Conservation (phyloP, 2,797 vertebrate genomes). For the Chiloscyllium punctatum region DNA sequence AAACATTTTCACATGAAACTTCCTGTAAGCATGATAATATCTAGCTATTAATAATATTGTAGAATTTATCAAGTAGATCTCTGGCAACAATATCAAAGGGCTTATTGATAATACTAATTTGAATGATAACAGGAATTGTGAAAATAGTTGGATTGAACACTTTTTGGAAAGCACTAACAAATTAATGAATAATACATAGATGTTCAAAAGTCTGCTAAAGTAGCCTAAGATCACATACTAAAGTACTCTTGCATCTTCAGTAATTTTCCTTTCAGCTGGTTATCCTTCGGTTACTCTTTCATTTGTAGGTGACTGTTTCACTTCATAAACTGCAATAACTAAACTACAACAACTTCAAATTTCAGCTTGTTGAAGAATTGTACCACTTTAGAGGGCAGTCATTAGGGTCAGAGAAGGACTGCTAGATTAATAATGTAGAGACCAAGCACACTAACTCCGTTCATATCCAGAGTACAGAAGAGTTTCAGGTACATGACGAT, state of each 20-base stretch:
- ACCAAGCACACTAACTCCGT: background rate
- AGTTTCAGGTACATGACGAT: background rate
- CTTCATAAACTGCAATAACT: background rate
- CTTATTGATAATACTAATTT: background rate
- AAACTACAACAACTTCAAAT: background rate
- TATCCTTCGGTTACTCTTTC: background rate
- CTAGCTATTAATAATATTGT: conserved; percentile 14
- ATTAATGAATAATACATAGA: background rate
- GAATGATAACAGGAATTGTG: background rate
- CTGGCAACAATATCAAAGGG: background rate
- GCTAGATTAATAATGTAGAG: background rate
- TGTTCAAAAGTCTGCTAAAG: background rate
- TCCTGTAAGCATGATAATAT: background rate
- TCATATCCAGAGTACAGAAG: background rate
- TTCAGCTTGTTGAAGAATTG: background rate
- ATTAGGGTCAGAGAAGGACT: background rate
- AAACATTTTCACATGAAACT: conserved; percentile 13
- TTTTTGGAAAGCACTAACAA: background rate
- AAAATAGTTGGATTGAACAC: background rate
- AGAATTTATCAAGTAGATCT: background rate
- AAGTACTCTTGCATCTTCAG: background rate
- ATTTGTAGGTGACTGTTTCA: background rate
- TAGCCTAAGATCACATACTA: background rate
- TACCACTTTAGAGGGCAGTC: background rate
- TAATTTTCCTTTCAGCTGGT: background rate